Evolutionary conservation across 2,113 vertebrate species (phyloP), one percentile per base, ranked within the genome.

Genomic region (Sturnira hondurensis): DNA sequence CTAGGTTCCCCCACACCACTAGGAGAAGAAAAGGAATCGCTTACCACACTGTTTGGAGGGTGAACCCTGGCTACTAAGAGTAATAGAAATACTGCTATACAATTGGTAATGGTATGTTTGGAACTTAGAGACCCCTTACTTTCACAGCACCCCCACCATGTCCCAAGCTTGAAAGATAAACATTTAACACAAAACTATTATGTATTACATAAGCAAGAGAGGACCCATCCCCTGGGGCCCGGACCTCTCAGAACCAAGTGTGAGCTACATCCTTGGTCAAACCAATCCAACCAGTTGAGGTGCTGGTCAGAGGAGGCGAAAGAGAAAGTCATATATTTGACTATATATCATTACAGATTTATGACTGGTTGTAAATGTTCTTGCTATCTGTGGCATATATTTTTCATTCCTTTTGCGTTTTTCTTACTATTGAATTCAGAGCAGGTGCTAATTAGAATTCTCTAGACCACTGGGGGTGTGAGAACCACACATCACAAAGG

Each of bases 371-470:
- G 19, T 10, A 74, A 90, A 80, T 73, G 52, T 76, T 86, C 52
- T 77, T 90, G 63, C 73, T 65, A 84, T 45, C 15, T 56, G 5
- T 54, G 15, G 58, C 33, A 86, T 22, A 20, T 17, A 38, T 67
- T 90, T 73, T 96, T 71, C n/a, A 73, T 89, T 89, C 31, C 82
- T 77, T 83, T 71, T 71, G 58, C n/a, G 68, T 92, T 76, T 93
- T 28, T 71, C 63, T 93, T 65, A 93, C 45, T 81, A 52, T 24
- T 86, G 67, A 91, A 86, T 68, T 86, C 33, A 86, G 47, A 82
- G 47, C 6, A 65, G 12, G 36, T 86, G 45, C 47, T 86, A 89
- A 84, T 36, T 70, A 89, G 83, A 95, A 84, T 8, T 54, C 70
- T 89, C 31, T 73, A 38, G 52, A 70, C 33, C 58, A 70, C 24